These are phyloP conservation scores for Tragelaphus scriptus DNA, from an alignment of 2,113 vertebrate genomes.

Conservation along the genomic window DNA sequence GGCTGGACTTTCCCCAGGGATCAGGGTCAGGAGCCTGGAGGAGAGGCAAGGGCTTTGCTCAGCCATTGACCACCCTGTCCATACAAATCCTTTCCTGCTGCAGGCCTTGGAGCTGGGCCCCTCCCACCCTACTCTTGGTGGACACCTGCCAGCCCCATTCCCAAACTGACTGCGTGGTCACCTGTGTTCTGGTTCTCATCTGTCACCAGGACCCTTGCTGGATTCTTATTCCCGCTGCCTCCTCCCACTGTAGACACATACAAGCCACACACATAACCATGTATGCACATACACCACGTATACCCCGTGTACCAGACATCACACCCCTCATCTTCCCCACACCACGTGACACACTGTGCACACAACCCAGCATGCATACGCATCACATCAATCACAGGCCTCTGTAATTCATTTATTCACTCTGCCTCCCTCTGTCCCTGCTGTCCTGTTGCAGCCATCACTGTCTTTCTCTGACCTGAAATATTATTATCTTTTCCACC, in stretches of 20 bases:
- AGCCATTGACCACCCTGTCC: neutral
- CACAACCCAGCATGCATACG: rapidly evolving
- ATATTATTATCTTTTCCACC: slow-evolving; percentile 32
- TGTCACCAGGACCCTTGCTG: neutral
- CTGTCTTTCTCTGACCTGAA: slow-evolving; percentile 1
- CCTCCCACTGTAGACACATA: neutral
- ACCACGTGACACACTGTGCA: neutral
- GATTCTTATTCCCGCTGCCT: neutral
- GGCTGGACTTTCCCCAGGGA: neutral
- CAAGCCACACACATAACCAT: neutral
- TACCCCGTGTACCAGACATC: neutral
- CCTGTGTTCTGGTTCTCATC: neutral
- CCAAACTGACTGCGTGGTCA: neutral
- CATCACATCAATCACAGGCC: neutral
- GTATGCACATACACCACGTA: neutral
- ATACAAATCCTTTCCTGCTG: neutral
- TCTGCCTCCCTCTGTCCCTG: neutral
- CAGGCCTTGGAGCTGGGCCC: neutral
- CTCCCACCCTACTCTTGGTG: neutral
- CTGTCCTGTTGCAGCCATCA: neutral
- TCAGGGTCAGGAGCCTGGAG: neutral
- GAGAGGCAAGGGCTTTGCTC: neutral
- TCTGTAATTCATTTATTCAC: neutral
- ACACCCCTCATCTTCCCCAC: neutral
- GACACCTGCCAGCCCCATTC: neutral